Evolutionary conservation across 64 coral and sea anemone genomes (phyloP), one percentile per base, ranked within the genome.

Genomic region (Hydrozoanthus tunicans): DNA sequence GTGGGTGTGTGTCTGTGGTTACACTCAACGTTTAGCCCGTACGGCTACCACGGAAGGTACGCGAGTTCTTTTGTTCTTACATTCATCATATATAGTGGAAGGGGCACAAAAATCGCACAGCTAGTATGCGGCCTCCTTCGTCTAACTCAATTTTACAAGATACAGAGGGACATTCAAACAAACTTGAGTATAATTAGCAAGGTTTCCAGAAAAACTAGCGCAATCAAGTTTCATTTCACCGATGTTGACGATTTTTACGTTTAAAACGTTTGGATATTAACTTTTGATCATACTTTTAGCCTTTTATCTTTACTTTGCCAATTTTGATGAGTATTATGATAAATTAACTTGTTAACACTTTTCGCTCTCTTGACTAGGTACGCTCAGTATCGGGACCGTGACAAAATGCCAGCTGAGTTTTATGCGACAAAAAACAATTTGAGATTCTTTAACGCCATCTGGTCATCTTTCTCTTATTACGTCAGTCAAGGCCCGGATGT

Each of bases 401-500:
- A 83, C 6, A 73, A 55, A 13, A 57, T 91, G 27, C 73, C 89
- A 11, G 58, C 51, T 6, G 89, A 94, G 24, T 53, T 85, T 12
- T 26, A 75, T 15, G 91, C 85, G 58, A 73, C 89, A 9, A 94
- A 86, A 67, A 73, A 73, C 15, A 54, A 80, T 60, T 58, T 94
- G 51, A 52, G 89, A 12, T 94, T 94, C 64, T 94, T 86, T 15
- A 94, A 94, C 81, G 79, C 93, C 15, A 91, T 94, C 75, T 94
- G 93, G 93, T 94, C 93, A 13, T 94, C 93, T 11, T 94, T 94
- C 70, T 89, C 93, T 5, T 94, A 94, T 79, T 94, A 94, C 89
- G 93, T 94, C 81, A 94, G 93, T 73, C 93, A 94, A 86, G 93
- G 93, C 74, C 89, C 93, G 55, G 93, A 94, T 94, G 89, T 94